phyloP scores from a whole-genome alignment of 2,888 invertebrate genomes.

The Tridacna crocea region DNA sequence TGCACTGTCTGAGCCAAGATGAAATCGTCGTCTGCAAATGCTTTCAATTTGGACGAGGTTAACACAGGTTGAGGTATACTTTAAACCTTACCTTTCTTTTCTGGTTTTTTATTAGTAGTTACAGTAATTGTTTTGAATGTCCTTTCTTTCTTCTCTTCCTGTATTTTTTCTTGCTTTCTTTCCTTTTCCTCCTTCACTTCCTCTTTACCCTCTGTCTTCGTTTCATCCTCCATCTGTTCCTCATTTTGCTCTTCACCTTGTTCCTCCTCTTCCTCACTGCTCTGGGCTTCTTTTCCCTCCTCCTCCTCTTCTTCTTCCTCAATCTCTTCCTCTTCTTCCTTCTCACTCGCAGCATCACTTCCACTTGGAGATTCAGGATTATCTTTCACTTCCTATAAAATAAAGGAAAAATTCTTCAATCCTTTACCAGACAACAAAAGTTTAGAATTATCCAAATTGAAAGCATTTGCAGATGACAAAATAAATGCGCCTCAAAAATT shows the following conservation, averaged over 20 bases:
- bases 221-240: conserved; percentile 45
- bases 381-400: conserved; percentile 51
- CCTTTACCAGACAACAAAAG: too few species aligned
- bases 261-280: conserved; percentile 62
- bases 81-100: conserved; percentile 39
- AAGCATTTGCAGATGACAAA: too few species aligned
- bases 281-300: conserved; percentile 16
- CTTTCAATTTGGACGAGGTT: too few species aligned
- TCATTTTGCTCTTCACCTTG: conserved; percentile 23
- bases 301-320: conserved; percentile 42
- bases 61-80: background rate
- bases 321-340: conserved; percentile 56
- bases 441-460: too few species aligned
- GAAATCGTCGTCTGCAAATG: too few species aligned
- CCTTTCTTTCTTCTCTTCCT: conserved; percentile 23
- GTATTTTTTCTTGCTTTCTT: background rate
- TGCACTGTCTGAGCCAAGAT: too few species aligned
- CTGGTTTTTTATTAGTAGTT: conserved; percentile 12
- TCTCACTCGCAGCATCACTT: conserved; percentile 62
- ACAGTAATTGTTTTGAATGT: conserved; percentile 27
- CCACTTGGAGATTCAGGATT: conserved; percentile 47
- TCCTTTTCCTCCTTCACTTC: conserved; percentile 15
- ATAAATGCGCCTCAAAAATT: too few species aligned
- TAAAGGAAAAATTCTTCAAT: background rate
- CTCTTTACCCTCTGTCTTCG: conserved; percentile 41